These are phyloP conservation scores for Nothobranchius kuhntae DNA, from an alignment of 2,113 vertebrate genomes.

Conservation along the genomic window DNA sequence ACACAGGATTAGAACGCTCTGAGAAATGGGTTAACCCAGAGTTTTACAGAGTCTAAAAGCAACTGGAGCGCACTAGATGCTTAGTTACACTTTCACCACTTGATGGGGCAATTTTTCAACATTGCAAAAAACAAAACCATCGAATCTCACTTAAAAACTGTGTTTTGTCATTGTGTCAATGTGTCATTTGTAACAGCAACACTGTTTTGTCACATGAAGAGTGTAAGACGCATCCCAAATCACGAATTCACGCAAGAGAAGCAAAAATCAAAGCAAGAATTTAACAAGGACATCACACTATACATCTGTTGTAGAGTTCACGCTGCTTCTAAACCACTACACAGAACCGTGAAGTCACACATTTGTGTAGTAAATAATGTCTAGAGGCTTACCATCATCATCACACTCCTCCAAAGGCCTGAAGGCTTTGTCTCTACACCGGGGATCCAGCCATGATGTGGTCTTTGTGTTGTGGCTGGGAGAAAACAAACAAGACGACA, in stretches of 20 bases:
- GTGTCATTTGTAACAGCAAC: not conserved
- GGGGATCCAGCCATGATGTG: constrained; percentile 98
- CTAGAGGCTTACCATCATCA: constrained; percentile 90
- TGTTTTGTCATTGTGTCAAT: not conserved
- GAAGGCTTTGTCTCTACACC: constrained; percentile 93
- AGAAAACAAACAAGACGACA: constrained; percentile 53
- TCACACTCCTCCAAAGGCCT: constrained; percentile 98
- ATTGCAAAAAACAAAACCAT: constrained; percentile 2
- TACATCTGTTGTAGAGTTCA: constrained; percentile 17
- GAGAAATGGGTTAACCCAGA: constrained; percentile 19
- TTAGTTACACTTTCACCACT: constrained; percentile 55
- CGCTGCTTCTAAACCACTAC: constrained; percentile 21
- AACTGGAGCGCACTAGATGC: not conserved
- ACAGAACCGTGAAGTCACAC: constrained; percentile 4
- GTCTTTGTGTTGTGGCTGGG: constrained; percentile 99
- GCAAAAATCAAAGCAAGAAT: constrained; percentile 10
- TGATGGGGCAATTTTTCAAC: constrained; percentile 67
- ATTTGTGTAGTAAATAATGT: constrained; percentile 14
- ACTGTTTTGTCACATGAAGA: not conserved
- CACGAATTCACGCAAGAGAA: constrained; percentile 7
- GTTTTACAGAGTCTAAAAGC: constrained; percentile 13
- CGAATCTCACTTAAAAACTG: not conserved
- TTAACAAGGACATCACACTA: not conserved
- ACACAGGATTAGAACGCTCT: constrained; percentile 48
- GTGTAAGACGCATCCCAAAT: not conserved